These are phyloP conservation scores for Slavum lentiscoides DNA, from an alignment of 2,888 invertebrate species.

Conservation along the genomic window DNA sequence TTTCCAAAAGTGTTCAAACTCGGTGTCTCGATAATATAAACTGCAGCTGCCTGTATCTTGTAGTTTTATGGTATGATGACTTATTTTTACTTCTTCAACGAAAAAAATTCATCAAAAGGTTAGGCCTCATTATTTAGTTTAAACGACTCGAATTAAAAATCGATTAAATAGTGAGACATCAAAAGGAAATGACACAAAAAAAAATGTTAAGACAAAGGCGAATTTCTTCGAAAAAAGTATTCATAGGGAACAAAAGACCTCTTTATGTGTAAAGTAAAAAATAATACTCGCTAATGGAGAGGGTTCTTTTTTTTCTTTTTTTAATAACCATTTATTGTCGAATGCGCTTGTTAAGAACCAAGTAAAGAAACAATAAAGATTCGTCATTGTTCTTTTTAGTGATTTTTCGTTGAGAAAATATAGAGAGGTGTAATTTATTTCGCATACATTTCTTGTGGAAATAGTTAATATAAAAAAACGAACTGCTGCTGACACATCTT, in stretches of 20 bases:
- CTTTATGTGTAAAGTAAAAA: constrained; percentile 39
- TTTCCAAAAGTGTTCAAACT: too few species aligned
- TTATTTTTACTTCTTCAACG: constrained; percentile 5
- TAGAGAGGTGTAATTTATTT: constrained; percentile 35
- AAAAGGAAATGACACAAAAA: constrained; percentile 35
- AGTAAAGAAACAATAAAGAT: constrained; percentile 37
- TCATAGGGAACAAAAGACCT: constrained; percentile 41
- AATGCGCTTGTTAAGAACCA: constrained; percentile 34
- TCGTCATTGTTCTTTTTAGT: constrained; percentile 29
- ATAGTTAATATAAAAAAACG: constrained; percentile 18
- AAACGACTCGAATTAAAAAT: constrained; percentile 49
- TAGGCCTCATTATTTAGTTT: neutral
- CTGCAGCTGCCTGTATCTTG: neutral
- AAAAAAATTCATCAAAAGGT: neutral
- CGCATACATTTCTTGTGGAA: neutral
- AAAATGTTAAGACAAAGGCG: constrained; percentile 34
- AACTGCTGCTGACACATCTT: neutral
- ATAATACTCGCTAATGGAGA: constrained; percentile 48
- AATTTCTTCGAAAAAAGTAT: constrained; percentile 46
- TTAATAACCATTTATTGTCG: constrained; percentile 48
- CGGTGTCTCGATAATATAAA: neutral
- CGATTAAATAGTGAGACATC: constrained; percentile 30
- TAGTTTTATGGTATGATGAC: neutral
- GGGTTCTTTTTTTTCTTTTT: constrained; percentile 15
- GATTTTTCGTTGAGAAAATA: constrained; percentile 27